Conservation (phyloP, 37 sponge, comb jelly and placozoan genomes). For the Aplysina aerophoba region DNA sequence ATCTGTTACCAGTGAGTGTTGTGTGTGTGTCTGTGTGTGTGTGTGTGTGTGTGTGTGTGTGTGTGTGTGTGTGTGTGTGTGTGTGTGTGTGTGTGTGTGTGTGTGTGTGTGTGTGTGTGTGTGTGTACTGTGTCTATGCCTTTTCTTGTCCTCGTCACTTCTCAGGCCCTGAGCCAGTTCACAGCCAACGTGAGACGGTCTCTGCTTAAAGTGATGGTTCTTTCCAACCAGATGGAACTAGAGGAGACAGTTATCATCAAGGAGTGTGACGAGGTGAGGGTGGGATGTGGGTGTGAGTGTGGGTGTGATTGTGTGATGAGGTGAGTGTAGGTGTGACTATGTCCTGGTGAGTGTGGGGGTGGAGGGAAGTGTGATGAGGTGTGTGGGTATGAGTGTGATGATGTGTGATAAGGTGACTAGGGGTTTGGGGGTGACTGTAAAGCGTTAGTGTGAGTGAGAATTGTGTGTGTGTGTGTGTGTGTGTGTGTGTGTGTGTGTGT, state of each 20-base stretch:
- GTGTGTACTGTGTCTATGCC: not conserved
- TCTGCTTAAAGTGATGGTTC: constrained; percentile 52
- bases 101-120: constrained; percentile 35
- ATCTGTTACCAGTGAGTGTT: constrained; percentile 20
- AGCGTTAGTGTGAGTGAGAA: not conserved
- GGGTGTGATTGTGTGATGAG: not conserved
- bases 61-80: constrained; percentile 29
- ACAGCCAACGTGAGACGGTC: constrained; percentile 65
- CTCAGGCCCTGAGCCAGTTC: constrained; percentile 68
- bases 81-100: constrained; percentile 27
- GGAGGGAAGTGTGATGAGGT: not conserved
- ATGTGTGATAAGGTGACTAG: not conserved
- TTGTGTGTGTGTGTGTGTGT: not conserved
- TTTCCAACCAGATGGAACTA: constrained; percentile 20
- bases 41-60: constrained; percentile 25
- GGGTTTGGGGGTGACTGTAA: too few relatives aligned
- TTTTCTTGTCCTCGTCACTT: not conserved
- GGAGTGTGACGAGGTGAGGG: constrained; percentile 66
- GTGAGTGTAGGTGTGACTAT: too few relatives aligned
- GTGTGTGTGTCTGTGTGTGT: constrained; percentile 36
- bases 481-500: not conserved
- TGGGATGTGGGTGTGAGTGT: constrained; percentile 27
- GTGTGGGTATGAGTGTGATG: constrained; percentile 31
- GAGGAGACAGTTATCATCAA: constrained; percentile 61
- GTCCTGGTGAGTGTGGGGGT: not conserved